These are phyloP conservation scores for Phalloptychus januarius DNA, from an alignment of 2,797 vertebrate species.

Conservation along the genomic window DNA sequence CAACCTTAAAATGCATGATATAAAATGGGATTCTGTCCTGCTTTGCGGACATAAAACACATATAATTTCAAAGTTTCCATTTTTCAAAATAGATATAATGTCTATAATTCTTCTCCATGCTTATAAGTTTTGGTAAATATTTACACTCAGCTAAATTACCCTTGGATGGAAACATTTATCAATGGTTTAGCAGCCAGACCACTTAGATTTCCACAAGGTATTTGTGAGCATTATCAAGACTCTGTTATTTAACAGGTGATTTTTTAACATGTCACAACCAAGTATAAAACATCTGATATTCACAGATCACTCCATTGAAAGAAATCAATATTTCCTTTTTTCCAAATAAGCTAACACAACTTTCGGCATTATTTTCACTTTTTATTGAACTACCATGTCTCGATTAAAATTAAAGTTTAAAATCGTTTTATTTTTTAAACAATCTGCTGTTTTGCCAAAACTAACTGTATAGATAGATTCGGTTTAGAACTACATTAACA, in stretches of 20 bases:
- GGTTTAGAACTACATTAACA: background rate
- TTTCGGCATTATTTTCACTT: background rate
- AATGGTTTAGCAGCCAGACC: background rate
- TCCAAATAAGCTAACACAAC: background rate
- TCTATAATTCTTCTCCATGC: constrained; percentile 19
- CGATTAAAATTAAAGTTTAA: background rate
- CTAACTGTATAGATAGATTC: background rate
- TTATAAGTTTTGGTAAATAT: constrained; percentile 33
- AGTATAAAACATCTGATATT: background rate
- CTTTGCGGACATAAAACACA: constrained; percentile 11
- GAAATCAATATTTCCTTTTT: background rate
- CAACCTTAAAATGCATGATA: constrained; percentile 37
- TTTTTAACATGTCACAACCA: background rate
- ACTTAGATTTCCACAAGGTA: background rate
- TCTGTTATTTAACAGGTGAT: background rate
- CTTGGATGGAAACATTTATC: background rate
- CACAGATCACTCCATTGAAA: background rate
- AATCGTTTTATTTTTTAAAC: no score
- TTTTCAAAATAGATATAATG: background rate
- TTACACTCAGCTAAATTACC: constrained; percentile 9
- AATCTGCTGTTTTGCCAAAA: background rate
- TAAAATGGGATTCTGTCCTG: constrained; percentile 37
- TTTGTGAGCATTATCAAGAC: background rate
- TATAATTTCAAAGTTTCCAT: constrained; percentile 47
- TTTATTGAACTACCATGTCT: background rate